phyloP scores from a whole-genome alignment of 2,797 vertebrate species.

The Coreius guichenoti region DNA sequence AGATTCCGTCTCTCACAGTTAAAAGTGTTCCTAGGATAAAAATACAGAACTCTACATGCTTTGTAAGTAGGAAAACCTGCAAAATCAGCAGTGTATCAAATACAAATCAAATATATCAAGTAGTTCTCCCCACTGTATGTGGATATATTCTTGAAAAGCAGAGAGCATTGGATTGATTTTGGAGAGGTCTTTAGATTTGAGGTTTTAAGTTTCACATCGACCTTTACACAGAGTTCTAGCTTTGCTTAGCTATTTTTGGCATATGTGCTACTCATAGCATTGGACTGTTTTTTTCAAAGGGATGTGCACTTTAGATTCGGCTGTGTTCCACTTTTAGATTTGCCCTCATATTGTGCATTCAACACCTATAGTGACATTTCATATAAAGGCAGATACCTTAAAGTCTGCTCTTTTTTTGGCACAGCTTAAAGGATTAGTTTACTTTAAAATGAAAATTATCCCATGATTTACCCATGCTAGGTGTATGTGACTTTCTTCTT shows the following conservation, averaged over 20 bases:
- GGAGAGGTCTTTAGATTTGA: slow-evolving; percentile 30
- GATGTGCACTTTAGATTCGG: slow-evolving; percentile 56
- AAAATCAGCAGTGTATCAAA: too few relatives aligned
- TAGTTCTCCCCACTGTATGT: too few relatives aligned
- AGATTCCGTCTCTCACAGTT: too few relatives aligned
- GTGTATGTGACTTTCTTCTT: too few relatives aligned
- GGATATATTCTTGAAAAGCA: slow-evolving; percentile 28
- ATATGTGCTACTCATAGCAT: slow-evolving; percentile 54
- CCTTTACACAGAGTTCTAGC: slow-evolving; percentile 80
- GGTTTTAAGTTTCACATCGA: slow-evolving; percentile 66
- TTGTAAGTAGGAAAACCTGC: too few relatives aligned
- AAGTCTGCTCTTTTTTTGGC: too few relatives aligned
- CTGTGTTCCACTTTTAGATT: slow-evolving; percentile 26
- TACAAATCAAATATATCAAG: too few relatives aligned
- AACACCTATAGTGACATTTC: background rate
- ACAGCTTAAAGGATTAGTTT: too few relatives aligned
- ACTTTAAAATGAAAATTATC: too few relatives aligned
- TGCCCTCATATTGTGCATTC: background rate
- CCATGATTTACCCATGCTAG: too few relatives aligned
- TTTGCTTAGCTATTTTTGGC: slow-evolving; percentile 77
- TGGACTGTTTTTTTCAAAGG: slow-evolving; percentile 73
- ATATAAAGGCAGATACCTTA: background rate
- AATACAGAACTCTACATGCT: too few relatives aligned
- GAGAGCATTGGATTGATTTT: background rate
- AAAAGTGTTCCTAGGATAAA: too few relatives aligned